Base-by-base conservation (phyloP, 2,113 vertebrate species). In the Recurvirostra avosetta region DNA sequence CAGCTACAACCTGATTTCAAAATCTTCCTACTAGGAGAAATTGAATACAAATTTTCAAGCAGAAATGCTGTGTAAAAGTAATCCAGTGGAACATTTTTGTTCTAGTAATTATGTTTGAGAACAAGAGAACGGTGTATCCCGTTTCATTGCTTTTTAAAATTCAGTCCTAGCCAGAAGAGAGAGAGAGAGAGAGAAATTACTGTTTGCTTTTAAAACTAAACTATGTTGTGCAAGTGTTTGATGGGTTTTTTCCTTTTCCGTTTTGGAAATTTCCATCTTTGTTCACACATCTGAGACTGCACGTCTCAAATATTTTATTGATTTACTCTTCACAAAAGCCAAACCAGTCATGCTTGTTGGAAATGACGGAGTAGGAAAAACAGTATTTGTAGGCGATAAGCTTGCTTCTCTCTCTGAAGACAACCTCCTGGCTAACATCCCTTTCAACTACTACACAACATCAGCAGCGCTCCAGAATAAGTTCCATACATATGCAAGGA, bases 291-390 rank as follows among this genome's bases (percentile, higher is more conserved):
- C 97, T 92, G 97, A 98, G 84, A 96, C 94, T 49, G 72, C 92
- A 17, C 15, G 38, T 83, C 93, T 98, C 47, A 74, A 84, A 27
- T 97, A 96, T 79, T 98, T 97, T 43, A 59, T 68, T 49, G 92
- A 97, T 83, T 76, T 98, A 53, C 63, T 98, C 8, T 36, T 97
- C 62, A 65, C 73, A 62, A 98, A 97, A 91, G 71, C 94, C 78
- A 98, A 97, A 23, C 88, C 83, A 5, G 61, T 98, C 23, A 95
- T 97, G 92, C 89, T 97, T 9, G 91, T 96, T n/a, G 97, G 97
- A 91, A 97, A 84, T 43, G 85, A 97, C 0, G 79, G 96, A 85
- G 95, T 96, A 80, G 96, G 94, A 22, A 97, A 98, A 96, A 88
- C 95, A 3, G 61, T 94, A 26, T 95, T 98, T 74, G 34, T 96